phyloP scores from a whole-genome alignment of 92 coral and sea anemone species.

The Epizoanthus fatuus region DNA sequence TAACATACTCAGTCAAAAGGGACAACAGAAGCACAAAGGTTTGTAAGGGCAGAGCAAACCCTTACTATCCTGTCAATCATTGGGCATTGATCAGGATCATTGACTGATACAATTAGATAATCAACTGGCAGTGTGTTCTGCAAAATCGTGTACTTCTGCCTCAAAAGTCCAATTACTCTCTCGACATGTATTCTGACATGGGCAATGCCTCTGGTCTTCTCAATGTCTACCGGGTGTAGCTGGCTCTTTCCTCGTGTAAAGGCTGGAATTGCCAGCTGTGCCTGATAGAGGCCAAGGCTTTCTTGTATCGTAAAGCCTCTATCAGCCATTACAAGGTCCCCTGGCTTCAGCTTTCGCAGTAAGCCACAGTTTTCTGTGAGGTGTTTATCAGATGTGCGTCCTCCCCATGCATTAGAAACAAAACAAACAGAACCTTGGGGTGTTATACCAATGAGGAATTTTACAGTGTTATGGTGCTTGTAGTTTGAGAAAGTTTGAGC shows the following conservation, averaged over 20 bases:
- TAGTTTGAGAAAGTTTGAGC: constrained; percentile 14
- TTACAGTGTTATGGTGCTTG: too few relatives aligned
- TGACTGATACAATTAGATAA: not conserved
- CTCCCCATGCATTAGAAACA: too few relatives aligned
- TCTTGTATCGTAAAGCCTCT: constrained; percentile 7
- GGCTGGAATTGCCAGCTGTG: not conserved
- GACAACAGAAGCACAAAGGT: too few relatives aligned
- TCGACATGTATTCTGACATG: not conserved
- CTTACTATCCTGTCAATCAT: too few relatives aligned
- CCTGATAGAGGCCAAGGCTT: not conserved
- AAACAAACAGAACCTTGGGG: too few relatives aligned
- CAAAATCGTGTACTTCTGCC: constrained; percentile 1
- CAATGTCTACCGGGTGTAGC: not conserved
- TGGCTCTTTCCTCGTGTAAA: not conserved
- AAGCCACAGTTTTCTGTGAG: not conserved
- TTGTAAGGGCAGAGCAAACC: too few relatives aligned
- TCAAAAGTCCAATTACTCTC: not conserved
- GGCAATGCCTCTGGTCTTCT: constrained; percentile 7
- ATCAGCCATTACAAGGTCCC: not conserved
- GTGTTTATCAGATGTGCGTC: not conserved
- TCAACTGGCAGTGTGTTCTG: not conserved
- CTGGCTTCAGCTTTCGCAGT: not conserved
- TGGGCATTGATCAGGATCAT: too few relatives aligned
- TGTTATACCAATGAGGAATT: too few relatives aligned
- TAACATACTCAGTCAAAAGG: too few relatives aligned